Percentiles rank a stretch among this genome's conserved stretches.
phyloP scores from a whole-genome alignment of 2,113 vertebrate species.

The Sus scrofa region T2T-Sscrofa CM000820.6:89967001-89967500 shows the following conservation, averaged over 20 bases:
- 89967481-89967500: constrained; percentile 72
- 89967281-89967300: neutral
- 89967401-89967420: neutral
- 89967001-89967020: too few relatives aligned
- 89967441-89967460: constrained; percentile 53
- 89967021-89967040: too few relatives aligned
- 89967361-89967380: neutral
- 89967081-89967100: too few relatives aligned
- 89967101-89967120: too few relatives aligned
- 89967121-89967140: too few relatives aligned
- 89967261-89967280: neutral
- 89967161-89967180: too few relatives aligned
- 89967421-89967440: constrained; percentile 5
- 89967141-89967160: too few relatives aligned
- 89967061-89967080: too few relatives aligned
- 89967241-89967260: neutral
- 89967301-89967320: neutral
- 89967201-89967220: constrained; percentile 3
- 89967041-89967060: too few relatives aligned
- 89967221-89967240: neutral
- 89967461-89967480: constrained; percentile 73
- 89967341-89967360: neutral
- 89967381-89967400: neutral
- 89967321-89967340: neutral
- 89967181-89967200: neutral